Evolutionary conservation across 2,888 invertebrate species (phyloP).

Genomic region (Tipula helvola): DNA sequence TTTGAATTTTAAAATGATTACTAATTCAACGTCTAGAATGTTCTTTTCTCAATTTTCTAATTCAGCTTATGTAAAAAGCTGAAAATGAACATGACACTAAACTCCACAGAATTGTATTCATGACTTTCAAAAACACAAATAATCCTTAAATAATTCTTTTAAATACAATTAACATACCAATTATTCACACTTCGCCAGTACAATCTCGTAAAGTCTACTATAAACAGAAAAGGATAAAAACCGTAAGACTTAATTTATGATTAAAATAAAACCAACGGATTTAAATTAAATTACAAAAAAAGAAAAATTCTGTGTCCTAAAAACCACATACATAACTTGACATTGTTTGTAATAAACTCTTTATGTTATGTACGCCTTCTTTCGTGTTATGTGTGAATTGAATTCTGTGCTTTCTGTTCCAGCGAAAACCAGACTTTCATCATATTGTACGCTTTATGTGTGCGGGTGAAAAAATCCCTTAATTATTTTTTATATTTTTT

Average conservation of each 20-base stretch:
- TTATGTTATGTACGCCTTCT: background rate
- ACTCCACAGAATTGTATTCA: too few relatives aligned
- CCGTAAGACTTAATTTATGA: background rate
- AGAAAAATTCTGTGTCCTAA: background rate
- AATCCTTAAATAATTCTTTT: background rate
- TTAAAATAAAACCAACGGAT: background rate
- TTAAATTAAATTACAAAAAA: background rate
- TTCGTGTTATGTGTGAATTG: background rate
- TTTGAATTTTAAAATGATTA: too few relatives aligned
- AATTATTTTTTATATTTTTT: background rate
- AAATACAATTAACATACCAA: background rate
- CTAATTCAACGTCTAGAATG: too few relatives aligned
- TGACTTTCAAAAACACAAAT: too few relatives aligned
- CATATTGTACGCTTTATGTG: background rate
- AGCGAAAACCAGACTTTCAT: background rate
- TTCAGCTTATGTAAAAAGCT: background rate
- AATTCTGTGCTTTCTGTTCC: background rate
- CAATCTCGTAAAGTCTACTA: background rate
- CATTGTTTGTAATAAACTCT: background rate
- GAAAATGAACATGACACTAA: too few relatives aligned
- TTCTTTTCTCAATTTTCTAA: too few relatives aligned
- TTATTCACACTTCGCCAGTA: background rate
- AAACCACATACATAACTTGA: background rate
- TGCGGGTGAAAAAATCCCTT: background rate
- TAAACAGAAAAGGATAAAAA: background rate